Conservation (phyloP, 1,140 invertebrate species). For the Drosophila sp. region DNA sequence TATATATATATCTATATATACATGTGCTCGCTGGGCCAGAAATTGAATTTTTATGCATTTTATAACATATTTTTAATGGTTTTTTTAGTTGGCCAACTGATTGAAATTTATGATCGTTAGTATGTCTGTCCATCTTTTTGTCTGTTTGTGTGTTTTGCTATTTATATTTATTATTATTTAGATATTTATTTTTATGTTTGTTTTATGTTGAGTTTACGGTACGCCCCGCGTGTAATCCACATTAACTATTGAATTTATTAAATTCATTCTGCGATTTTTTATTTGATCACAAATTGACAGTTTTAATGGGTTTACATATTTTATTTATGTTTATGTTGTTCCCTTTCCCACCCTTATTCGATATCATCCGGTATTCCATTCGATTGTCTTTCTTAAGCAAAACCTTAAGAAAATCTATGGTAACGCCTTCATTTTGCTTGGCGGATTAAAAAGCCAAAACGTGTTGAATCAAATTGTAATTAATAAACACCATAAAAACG, state of each 20-base stretch:
- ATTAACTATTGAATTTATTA: conserved; percentile 48
- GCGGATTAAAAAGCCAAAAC: conserved; percentile 28
- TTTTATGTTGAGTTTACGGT: conserved; percentile 46
- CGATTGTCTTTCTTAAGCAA: conserved; percentile 14
- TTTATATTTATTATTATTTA: conserved; percentile 34
- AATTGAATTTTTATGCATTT: conserved; percentile 62
- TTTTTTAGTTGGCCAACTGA: conserved; percentile 65
- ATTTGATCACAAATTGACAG: conserved; percentile 27
- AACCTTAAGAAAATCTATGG: conserved; percentile 2
- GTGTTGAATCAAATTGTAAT: conserved; percentile 42
- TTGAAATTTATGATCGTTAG: conserved; percentile 70
- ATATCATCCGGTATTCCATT: not conserved
- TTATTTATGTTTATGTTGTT: conserved; percentile 55
- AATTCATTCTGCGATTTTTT: conserved; percentile 27
- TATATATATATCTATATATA: no score
- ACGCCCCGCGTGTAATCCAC: conserved; percentile 12
- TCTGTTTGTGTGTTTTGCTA: conserved; percentile 5
- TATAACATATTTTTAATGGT: conserved; percentile 64
- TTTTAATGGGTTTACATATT: conserved; percentile 21
- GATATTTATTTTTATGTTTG: conserved; percentile 61
- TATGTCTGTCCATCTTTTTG: conserved; percentile 13
- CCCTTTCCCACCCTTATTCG: not conserved
- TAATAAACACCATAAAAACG: conserved; percentile 37
- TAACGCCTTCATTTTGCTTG: conserved; percentile 24
- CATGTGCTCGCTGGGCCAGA: conserved; percentile 17